Base-by-base conservation (phyloP, 2,113 vertebrate species). In the Sinocyclocheilus maitianheensis region DNA sequence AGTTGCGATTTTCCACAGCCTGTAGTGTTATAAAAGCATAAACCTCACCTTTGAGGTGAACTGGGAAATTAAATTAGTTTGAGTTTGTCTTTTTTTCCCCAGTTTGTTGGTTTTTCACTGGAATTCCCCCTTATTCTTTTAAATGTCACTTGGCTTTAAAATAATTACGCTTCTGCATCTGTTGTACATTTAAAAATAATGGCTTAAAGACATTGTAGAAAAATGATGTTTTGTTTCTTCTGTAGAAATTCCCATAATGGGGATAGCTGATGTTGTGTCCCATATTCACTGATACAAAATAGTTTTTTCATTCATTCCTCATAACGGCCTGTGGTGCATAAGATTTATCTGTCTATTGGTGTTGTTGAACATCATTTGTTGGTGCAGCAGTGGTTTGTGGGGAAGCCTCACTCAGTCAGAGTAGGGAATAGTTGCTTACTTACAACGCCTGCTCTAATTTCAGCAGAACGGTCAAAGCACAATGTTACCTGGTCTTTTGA, bases 71-170 rank as follows among this genome's bases (percentile, higher is more conserved):
- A 58, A 12, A 71, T 69, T 71, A 24, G 37, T 8, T 16, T 40
- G 16, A 77, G 55, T 77, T 46, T 30, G 26, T 34, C 40, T 69
- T 51, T 43, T 58, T 53, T 43, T 34, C 9, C 43, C 7, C 34
- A 30, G 40, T 20, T 55, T 60, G 18, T 75, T 74, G 26, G 20
- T n/a, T 9, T 60, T 67, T 11, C 14, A 58, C 26, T 86, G 76
- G 85, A 88, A 86, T 86, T 86, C 78, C 87, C 87, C 87, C 6
- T 84, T 40, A n/a, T 26, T 26, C 30, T 63, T 81, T 78, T 65
- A 71, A 37, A 40, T n/a, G 3, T 26, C 58, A 46, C 76, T 48
- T 81, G n/a, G 62, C 62, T 7, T 62, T 74, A 77, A 89, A 84
- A 63, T 72, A 81, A 63, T 8, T 10, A 26, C 3, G 0, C 43